phyloP scores from a whole-genome alignment of 2,888 invertebrate species.

The Gastracanthus pulcherrimus region DNA sequence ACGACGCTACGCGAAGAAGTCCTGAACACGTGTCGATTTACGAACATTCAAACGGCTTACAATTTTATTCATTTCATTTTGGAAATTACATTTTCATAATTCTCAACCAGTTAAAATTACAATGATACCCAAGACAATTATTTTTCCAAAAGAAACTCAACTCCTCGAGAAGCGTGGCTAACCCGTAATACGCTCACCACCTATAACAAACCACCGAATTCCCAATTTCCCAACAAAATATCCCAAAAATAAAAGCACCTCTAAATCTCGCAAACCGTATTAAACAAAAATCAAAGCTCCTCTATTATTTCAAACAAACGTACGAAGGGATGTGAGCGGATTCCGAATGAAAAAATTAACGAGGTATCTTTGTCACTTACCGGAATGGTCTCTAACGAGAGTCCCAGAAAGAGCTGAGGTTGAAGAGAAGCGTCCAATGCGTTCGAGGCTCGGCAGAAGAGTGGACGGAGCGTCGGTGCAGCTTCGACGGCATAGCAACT shows the following conservation, averaged over 20 bases:
- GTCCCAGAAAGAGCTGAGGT: not conserved
- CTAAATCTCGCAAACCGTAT: not conserved
- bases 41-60: too few relatives aligned
- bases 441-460: constrained; percentile 3
- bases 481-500: not conserved
- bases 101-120: too few relatives aligned
- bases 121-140: too few relatives aligned
- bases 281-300: not conserved
- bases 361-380: not conserved
- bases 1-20: not conserved
- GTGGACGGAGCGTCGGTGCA: constrained; percentile 16
- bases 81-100: not conserved
- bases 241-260: not conserved
- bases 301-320: not conserved
- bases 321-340: constrained; percentile 18
- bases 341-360: not conserved
- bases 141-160: too few relatives aligned
- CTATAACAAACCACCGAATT: not conserved
- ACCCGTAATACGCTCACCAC: not conserved
- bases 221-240: not conserved
- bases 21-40: not conserved
- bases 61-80: not conserved
- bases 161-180: not conserved
- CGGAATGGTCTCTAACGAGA: not conserved
- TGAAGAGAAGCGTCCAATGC: not conserved